Evolutionary conservation across 2,113 vertebrate species (phyloP), one percentile per base, ranked within the genome.

Genomic region (Alouatta palliata): DNA sequence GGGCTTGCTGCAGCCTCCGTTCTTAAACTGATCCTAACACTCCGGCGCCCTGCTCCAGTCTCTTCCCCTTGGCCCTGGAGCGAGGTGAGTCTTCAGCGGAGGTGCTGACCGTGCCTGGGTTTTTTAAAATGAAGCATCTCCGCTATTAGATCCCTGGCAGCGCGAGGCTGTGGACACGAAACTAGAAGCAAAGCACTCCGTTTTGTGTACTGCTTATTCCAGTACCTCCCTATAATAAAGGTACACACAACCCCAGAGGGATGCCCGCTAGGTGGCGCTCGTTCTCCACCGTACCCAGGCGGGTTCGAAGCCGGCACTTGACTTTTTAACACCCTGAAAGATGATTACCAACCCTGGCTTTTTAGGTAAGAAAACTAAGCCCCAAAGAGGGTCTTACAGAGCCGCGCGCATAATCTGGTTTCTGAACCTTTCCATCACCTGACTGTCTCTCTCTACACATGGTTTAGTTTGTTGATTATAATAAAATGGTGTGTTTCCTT

Each of bases 191-290:
- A 85, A 80, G 4, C 40, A 16, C 30, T 49, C 10, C 3, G 2
- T 66, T 70, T 84, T 5, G n/a, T 11, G 35, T 71, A 80, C 61
- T 64, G 11, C 61, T 20, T 12, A 27, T 6, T 21, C 4, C 79
- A 10, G 30, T 47, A 0, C 30, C 32, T 82, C 35, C 30, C 9
- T 4, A 0, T 0, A 1, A 10, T 52, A 52, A 17, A 14, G 3
- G 8, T 14, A 1, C 8, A 2, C 61, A 0, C 0, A 32, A 35
- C 66, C 66, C 30, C 19, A 1, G 37, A 56, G 35, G 2, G 6
- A 40, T 1, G 2, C 32, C 90, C 98, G 68, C 96, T 90, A 98
- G 98, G 97, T 97, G 98, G 97, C 97, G 96, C 95, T 30, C 90
- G 90, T 20, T 37, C 95, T 83, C 98, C 94, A 97, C 87, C 2